A percentile compares a stretch with the other conserved stretches of the same genome.
Evolutionary conservation across 30 jellyfish, hydroid and myxozoan genomes (phyloP).

Genomic region (Mastigias papua): DNA sequence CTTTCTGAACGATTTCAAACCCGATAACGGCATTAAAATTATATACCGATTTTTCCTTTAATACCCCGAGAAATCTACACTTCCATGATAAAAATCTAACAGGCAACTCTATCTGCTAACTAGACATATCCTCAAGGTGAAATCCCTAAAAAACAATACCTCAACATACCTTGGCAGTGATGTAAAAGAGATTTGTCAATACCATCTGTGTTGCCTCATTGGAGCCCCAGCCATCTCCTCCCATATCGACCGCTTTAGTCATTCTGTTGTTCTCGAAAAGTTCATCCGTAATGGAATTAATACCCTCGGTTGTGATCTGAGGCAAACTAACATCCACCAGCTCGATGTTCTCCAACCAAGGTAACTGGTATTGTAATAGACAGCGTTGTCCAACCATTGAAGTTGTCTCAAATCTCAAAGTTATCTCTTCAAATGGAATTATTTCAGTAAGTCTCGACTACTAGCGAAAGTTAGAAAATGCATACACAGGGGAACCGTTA

Average conservation of each 20-base stretch:
- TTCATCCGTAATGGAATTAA: constrained; percentile 31
- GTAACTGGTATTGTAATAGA: constrained; percentile 81
- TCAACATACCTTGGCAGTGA: constrained; percentile 87
- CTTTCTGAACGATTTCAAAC: too few relatives aligned
- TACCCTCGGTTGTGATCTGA: constrained; percentile 12
- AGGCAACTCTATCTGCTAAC: too few relatives aligned
- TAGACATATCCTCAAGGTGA: too few relatives aligned
- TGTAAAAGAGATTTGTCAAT: constrained; percentile 83
- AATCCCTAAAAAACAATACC: too few relatives aligned
- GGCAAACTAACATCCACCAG: constrained; percentile 80
- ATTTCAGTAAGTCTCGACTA: background rate
- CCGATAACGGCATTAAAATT: too few relatives aligned
- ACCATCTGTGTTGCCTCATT: constrained; percentile 94
- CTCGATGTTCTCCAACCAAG: constrained; percentile 95
- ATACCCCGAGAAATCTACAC: too few relatives aligned
- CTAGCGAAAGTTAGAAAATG: background rate
- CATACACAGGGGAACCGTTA: too few relatives aligned
- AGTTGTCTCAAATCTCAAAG: constrained; percentile 92
- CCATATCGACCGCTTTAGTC: constrained; percentile 73
- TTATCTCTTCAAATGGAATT: constrained; percentile 72
- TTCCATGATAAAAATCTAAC: too few relatives aligned
- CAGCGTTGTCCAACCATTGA: constrained; percentile 99
- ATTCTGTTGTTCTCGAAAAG: constrained; percentile 42
- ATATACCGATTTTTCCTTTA: too few relatives aligned
- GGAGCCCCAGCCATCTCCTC: constrained; percentile 99